Conservation (phyloP, 1,140 invertebrate genomes). For the Drosophila jambulina region DNA sequence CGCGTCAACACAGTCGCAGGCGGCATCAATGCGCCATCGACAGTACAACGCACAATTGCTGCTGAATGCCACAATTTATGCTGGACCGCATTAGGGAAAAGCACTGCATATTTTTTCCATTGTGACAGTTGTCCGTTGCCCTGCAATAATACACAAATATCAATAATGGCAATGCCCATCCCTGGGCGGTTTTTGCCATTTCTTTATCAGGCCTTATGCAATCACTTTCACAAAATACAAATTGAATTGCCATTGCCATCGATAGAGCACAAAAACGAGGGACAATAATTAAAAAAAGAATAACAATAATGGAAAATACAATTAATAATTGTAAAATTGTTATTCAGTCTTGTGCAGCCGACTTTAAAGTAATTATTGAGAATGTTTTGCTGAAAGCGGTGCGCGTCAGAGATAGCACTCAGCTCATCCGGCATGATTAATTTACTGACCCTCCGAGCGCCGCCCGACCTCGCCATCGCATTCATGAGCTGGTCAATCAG, state of each 20-base stretch:
- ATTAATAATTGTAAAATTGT: conserved; percentile 51
- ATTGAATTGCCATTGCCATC: conserved; percentile 59
- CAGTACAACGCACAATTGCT: conserved; percentile 20
- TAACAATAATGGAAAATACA: conserved; percentile 30
- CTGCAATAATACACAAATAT: conserved; percentile 54
- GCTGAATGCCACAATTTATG: conserved; percentile 54
- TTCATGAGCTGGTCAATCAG: conserved; percentile 71
- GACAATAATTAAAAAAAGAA: conserved; percentile 25
- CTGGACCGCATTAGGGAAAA: conserved; percentile 39
- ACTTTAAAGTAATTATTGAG: conserved; percentile 53
- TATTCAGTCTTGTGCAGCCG: conserved; percentile 25
- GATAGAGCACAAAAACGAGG: conserved; percentile 18
- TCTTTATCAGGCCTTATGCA: conserved; percentile 60
- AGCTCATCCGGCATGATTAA: conserved; percentile 59
- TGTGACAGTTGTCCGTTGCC: conserved; percentile 24
- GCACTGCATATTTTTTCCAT: conserved; percentile 37
- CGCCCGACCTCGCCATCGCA: conserved; percentile 29
- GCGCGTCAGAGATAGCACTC: conserved; percentile 53
- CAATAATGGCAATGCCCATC: conserved; percentile 32
- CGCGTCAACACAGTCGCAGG: conserved; percentile 11
- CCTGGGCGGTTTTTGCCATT: conserved; percentile 24
- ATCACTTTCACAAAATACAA: conserved; percentile 78
- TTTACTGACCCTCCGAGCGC: conserved; percentile 52
- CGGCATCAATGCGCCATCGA: conserved; percentile 28
- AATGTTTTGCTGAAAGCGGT: conserved; percentile 22